These are phyloP conservation scores for Panthera tigris DNA, from an alignment of 2,113 vertebrate genomes.

Conservation along the genomic window DNA sequence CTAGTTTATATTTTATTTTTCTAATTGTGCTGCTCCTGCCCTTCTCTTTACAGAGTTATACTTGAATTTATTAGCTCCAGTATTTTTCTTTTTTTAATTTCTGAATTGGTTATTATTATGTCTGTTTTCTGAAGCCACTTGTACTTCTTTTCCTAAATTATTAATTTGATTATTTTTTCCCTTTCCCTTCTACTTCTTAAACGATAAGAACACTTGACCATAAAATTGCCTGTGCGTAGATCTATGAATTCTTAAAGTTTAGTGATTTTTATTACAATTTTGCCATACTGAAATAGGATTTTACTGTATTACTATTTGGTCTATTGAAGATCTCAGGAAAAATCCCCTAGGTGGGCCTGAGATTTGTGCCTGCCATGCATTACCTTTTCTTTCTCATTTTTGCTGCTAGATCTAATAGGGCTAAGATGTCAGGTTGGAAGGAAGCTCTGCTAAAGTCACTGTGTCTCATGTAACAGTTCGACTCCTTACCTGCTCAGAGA, in stretches of 20 bases:
- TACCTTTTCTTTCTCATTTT: not conserved
- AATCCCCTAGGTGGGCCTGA: not conserved
- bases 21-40: not conserved
- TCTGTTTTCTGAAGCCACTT: constrained; percentile 24
- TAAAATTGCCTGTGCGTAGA: not conserved
- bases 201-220: not conserved
- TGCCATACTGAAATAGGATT: not conserved
- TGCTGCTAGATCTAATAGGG: not conserved
- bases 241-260: not conserved
- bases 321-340: not conserved
- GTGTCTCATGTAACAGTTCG: not conserved
- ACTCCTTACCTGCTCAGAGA: not conserved
- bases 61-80: not conserved
- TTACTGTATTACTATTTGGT: not conserved
- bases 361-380: not conserved
- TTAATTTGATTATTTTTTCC: constrained; percentile 7
- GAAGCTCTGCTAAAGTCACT: not conserved
- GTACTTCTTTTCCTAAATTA: not conserved
- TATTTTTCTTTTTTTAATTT: constrained; percentile 3
- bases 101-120: not conserved
- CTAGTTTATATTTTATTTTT: not conserved
- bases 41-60: not conserved
- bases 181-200: not conserved
- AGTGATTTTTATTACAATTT: not conserved
- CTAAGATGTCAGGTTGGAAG: not conserved